Evolutionary conservation across 2,888 invertebrate species (phyloP).

Genomic region (Agriopis leucophaearia): DNA sequence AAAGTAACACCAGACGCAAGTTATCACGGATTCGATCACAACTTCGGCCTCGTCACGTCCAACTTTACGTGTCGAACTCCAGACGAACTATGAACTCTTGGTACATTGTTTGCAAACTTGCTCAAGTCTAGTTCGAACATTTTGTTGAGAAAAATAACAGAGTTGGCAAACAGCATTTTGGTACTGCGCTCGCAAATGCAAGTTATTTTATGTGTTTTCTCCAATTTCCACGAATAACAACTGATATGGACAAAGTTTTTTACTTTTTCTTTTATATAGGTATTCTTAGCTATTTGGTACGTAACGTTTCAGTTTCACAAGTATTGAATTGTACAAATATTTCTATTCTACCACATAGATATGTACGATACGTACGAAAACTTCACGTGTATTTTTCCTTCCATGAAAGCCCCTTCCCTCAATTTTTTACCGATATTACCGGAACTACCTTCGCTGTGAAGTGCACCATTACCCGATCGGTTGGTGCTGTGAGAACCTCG

Average conservation of each 20-base stretch:
- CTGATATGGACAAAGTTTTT: neutral
- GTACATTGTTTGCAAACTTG: slow-evolving; percentile 45
- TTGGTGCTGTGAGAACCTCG: slow-evolving; percentile 7
- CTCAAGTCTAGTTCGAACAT: slow-evolving; percentile 20
- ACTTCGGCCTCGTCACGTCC: slow-evolving; percentile 38
- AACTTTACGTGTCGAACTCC: slow-evolving; percentile 42
- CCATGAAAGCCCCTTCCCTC: neutral
- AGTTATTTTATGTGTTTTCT: neutral
- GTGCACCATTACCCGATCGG: slow-evolving; percentile 10
- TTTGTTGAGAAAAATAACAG: slow-evolving; percentile 26
- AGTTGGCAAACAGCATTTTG: slow-evolving; percentile 21
- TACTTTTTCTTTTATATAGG: neutral
- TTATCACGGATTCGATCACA: slow-evolving; percentile 39
- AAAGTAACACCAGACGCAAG: slow-evolving; percentile 25
- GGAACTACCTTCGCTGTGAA: neutral
- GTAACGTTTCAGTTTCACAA: neutral
- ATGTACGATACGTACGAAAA: too few relatives aligned
- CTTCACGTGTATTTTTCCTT: neutral
- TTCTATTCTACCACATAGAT: neutral
- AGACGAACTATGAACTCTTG: slow-evolving; percentile 39
- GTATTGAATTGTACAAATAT: neutral
- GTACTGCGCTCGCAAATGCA: slow-evolving; percentile 4
- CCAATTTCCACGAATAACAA: slow-evolving; percentile 4
- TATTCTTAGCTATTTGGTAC: neutral
- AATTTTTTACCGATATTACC: neutral